Evolutionary conservation across 2,888 invertebrate genomes (phyloP), one percentile per base, ranked within the genome.

Genomic region (Molorchus minor): DNA sequence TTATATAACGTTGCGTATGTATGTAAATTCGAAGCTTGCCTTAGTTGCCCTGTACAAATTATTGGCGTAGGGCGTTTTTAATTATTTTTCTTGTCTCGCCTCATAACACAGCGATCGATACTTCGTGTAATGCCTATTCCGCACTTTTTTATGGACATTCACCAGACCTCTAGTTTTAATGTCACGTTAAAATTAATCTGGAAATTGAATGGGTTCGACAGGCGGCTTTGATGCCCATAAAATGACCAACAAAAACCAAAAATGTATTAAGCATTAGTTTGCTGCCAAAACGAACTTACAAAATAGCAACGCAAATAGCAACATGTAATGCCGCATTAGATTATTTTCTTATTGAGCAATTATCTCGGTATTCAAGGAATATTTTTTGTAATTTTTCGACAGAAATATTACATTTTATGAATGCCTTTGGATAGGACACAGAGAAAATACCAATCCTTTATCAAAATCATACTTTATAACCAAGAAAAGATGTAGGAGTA

Each of bases 131-230:
- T n/a, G 38, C 49, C 38, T 49, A 35, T 49, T 25, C 47, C 36
- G 15, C 19, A 36, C 49, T 36, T 49, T n/a, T 49, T 49, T 49
- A 49, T 49, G 49, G 38, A 21, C 38, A 36, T 38, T 33, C 19
- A 38, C 49, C 49, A 25, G 49, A 20, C 49, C 49, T 38, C 36
- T 49, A 38, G 49, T 49, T 49, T 49, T 49, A 49, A 49, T 49
- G 38, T 49, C 49, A 16, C 36, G 49, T 38, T 49, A 38, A 49
- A 49, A 49, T 49, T 49, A 49, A 49, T 49, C 49, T 49, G 49
- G 15, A 49, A 49, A 49, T 49, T 33, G 49, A 36, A 49, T 49
- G 36, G 49, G 49, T 20, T 36, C 36, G 49, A 49, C 49, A 49
- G 49, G 36, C 38, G 49, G 49, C 49, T 36, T 49, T 21, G 33